Base-by-base conservation (phyloP, 2,888 invertebrate genomes). In the Troides helena region DNA sequence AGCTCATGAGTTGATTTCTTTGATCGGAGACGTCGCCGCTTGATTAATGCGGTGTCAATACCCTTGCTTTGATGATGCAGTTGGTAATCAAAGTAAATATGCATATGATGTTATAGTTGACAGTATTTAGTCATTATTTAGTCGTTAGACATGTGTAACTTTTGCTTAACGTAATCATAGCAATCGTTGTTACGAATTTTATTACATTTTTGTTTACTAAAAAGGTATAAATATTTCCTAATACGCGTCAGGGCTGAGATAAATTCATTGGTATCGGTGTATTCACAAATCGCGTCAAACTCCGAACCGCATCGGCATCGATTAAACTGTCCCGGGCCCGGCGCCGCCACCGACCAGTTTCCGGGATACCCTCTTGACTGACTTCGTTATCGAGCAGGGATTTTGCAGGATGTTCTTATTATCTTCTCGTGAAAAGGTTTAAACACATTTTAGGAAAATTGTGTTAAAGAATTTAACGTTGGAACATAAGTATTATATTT, bases 211-310 rank as follows among this genome's bases (percentile, higher is more conserved):
- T 50, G 12, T 50, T 50, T 50, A 50, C 50, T 39, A 10, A 39
- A 39, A 39, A 39, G 7, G 10, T 5, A 3, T 30, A 3, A 30
- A 30, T 39, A 39, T 39, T 39, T 7, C 8, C 39, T 7, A 39
- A 39, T 39, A 39, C 0, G 1, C 17, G 12, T 17, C 17, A 12
- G 17, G n/a, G 10, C 23, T 57, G 21, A 21, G 56, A n/a, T 50
- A 23, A 23, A 10, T 18, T 21, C 21, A 21, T 1, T 17, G 43
- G 8, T 25, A 57, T 57, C 30, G 53, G 25, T 62, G 67, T 46
- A 62, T 62, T 62, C 67, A 58, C 46, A 62, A 68, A 68, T 68
- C 30, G 67, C 23, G 46, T 68, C 62, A 68, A 62, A 30, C 17
- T 59, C n/a, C 17, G 43, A 59, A 66, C 59, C 66, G 14, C 60